A percentile compares a stretch with the other conserved stretches of the same genome.
Evolutionary conservation across 2,113 vertebrate genomes (phyloP).

Genomic region (Haplochromis burtoni): DNA sequence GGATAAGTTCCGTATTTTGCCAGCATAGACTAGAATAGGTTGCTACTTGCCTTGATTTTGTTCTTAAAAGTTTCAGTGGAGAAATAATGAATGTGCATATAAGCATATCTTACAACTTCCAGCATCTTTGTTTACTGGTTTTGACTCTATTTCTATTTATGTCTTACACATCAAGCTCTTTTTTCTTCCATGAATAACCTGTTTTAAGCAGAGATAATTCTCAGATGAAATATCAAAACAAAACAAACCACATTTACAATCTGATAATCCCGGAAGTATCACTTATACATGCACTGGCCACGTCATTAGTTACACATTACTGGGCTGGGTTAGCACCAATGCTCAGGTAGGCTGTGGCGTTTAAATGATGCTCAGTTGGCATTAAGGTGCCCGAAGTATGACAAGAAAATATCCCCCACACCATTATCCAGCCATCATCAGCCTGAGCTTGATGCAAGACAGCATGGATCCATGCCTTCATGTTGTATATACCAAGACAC

Average conservation of each 20-base stretch:
- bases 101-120: not conserved
- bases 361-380: not conserved
- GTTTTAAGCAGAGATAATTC: not conserved
- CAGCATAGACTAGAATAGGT: not conserved
- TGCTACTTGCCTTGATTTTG: not conserved
- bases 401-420: not conserved
- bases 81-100: not conserved
- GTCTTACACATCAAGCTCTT: not conserved
- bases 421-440: not conserved
- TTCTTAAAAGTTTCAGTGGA: not conserved
- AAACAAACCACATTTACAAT: not conserved
- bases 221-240: not conserved
- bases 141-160: not conserved
- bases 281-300: not conserved
- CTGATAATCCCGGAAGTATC: not conserved
- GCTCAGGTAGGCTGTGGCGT: not conserved
- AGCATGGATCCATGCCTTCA: not conserved
- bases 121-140: not conserved
- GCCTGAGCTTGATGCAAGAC: not conserved
- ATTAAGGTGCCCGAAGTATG: not conserved
- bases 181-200: not conserved
- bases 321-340: not conserved
- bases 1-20: not conserved
- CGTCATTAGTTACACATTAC: not conserved
- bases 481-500: not conserved